phyloP scores from a whole-genome alignment of 2,888 invertebrate genomes.

The Xylota segnis region DNA sequence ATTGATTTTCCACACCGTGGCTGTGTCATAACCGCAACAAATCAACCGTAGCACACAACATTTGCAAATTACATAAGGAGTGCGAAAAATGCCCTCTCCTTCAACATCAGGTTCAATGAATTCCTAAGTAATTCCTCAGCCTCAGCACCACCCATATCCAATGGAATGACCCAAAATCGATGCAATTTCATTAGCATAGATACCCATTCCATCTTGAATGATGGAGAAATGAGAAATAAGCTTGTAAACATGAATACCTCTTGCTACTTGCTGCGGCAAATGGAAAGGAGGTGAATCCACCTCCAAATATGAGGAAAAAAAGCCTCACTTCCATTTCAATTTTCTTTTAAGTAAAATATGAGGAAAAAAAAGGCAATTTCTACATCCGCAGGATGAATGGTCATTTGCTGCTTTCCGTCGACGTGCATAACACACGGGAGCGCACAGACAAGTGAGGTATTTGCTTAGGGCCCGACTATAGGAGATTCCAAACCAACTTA shows the following conservation, averaged over 20 bases:
- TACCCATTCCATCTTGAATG: neutral
- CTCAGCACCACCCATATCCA: neutral
- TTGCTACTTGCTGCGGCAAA: slow-evolving; percentile 5
- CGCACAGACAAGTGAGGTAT: neutral
- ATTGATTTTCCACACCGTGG: slow-evolving; percentile 4
- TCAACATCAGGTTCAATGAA: neutral
- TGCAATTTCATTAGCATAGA: slow-evolving; percentile 39
- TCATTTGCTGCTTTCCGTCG: slow-evolving; percentile 4
- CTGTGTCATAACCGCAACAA: slow-evolving; percentile 13
- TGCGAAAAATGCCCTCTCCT: neutral
- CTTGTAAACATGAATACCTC: neutral
- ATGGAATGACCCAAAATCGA: slow-evolving; percentile 25
- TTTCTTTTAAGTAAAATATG: neutral
- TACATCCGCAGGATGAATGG: slow-evolving; percentile 15
- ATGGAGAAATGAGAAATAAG: neutral
- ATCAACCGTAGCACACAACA: slow-evolving; percentile 7
- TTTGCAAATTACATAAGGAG: neutral
- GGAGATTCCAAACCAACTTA: neutral
- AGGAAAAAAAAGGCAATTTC: neutral
- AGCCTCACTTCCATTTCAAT: slow-evolving; percentile 17
- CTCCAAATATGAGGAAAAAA: neutral
- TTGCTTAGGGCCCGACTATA: neutral
- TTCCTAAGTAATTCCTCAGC: neutral
- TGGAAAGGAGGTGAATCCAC: neutral
- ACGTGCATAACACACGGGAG: neutral